Conservation (phyloP, 2,888 invertebrate genomes). For the Colletes collaris region DNA sequence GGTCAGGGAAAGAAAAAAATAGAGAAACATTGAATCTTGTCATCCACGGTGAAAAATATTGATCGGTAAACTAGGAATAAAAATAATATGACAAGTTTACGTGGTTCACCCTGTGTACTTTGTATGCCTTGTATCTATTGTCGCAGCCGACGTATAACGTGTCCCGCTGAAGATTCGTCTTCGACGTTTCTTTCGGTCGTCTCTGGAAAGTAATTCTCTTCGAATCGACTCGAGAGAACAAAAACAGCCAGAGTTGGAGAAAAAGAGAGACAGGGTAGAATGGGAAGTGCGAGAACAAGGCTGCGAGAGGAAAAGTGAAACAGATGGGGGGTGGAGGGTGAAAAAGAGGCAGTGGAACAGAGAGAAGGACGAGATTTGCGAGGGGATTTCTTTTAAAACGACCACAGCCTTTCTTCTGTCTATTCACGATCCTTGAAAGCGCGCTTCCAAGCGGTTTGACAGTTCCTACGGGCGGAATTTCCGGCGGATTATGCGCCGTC, state of each 20-base stretch:
- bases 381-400: conserved; percentile 50
- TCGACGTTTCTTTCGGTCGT: conserved; percentile 45
- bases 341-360: not conserved
- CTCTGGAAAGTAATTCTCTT: conserved; percentile 61
- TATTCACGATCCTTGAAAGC: conserved; percentile 24
- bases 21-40: too few species aligned
- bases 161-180: conserved; percentile 35
- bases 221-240: conserved; percentile 50
- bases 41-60: too few species aligned
- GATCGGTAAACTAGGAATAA: too few species aligned
- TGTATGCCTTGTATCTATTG: conserved; percentile 18
- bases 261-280: not conserved
- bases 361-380: conserved; percentile 31
- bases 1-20: too few species aligned
- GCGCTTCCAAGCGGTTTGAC: conserved; percentile 42
- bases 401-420: conserved; percentile 21
- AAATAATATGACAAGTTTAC: too few species aligned
- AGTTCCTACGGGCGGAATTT: conserved; percentile 33
- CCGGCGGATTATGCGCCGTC: conserved; percentile 32
- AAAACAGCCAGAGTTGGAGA: conserved; percentile 16
- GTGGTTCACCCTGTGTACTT: too few species aligned
- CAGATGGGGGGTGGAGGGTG: not conserved
- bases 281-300: not conserved
- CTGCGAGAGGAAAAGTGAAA: not conserved
- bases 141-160: conserved; percentile 25